Conservation (phyloP, 2,113 vertebrate species). For the Nannobrachium achirus region DNA sequence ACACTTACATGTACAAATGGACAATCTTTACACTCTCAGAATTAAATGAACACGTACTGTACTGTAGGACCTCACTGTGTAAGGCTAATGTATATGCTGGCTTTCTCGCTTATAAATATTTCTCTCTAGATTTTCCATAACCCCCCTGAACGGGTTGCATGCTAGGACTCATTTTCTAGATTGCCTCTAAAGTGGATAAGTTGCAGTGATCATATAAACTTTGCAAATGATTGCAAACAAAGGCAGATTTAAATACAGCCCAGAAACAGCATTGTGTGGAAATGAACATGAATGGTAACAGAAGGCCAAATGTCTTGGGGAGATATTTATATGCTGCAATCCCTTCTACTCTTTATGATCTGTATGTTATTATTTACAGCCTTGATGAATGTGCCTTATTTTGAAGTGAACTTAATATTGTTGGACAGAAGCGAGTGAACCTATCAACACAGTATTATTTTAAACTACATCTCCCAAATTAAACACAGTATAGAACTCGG, state of each 20-base stretch:
- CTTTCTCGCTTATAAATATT: constrained; percentile 8
- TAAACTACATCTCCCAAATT: too few relatives aligned
- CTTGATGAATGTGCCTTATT: constrained; percentile 14
- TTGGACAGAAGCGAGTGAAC: neutral
- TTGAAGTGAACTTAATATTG: constrained; percentile 10
- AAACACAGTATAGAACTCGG: too few relatives aligned
- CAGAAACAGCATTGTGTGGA: constrained; percentile 20
- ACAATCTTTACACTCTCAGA: too few relatives aligned
- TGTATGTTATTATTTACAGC: constrained; percentile 28
- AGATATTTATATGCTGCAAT: constrained; percentile 36
- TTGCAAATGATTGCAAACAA: constrained; percentile 27
- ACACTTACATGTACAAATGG: too few relatives aligned
- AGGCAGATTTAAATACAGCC: constrained; percentile 7
- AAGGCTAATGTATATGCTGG: constrained; percentile 7
- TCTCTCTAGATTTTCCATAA: constrained; percentile 31
- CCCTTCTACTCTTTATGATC: constrained; percentile 14
- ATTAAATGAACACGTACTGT: too few relatives aligned
- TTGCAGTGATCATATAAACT: constrained; percentile 28
- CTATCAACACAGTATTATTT: too few relatives aligned
- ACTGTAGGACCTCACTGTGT: too few relatives aligned
- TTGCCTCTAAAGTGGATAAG: constrained; percentile 23
- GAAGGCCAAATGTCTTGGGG: constrained; percentile 6
- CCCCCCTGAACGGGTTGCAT: constrained; percentile 12
- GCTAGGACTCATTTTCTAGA: constrained; percentile 32
- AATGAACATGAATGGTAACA: constrained; percentile 19